Conservation (phyloP, 2,797 vertebrate genomes). For the Chelmon rostratus region DNA sequence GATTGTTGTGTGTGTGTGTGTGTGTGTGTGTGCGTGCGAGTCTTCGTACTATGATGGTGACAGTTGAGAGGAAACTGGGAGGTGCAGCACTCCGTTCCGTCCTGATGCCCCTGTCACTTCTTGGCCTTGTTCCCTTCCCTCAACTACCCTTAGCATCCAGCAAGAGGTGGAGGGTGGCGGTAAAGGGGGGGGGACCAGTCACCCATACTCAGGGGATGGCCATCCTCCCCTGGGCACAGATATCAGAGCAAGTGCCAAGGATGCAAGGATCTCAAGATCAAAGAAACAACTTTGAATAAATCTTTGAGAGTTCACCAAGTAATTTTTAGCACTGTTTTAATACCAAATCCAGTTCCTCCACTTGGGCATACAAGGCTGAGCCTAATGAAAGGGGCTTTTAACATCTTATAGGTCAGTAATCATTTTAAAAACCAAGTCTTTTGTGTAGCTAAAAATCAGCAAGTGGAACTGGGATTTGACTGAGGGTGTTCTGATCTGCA, state of each 20-base stretch:
- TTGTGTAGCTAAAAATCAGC: neutral
- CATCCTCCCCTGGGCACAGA: conserved; percentile 59
- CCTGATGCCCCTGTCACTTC: conserved; percentile 85
- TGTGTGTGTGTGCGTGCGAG: conserved; percentile 32
- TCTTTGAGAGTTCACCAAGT: conserved; percentile 42
- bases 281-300: conserved; percentile 62
- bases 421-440: neutral
- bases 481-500: neutral
- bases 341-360: neutral
- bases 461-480: neutral
- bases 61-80: conserved; percentile 75
- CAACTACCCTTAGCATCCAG: conserved; percentile 67
- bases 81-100: conserved; percentile 76
- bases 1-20: conserved; percentile 37
- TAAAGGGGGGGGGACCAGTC: conserved; percentile 40
- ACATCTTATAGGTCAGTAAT: neutral
- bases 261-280: conserved; percentile 61
- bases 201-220: conserved; percentile 62
- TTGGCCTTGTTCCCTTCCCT: conserved; percentile 83
- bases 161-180: conserved; percentile 42
- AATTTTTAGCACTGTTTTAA: conserved; percentile 6
- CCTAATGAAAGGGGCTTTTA: neutral
- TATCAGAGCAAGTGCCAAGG: conserved; percentile 57
- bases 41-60: conserved; percentile 71
- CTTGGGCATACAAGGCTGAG: neutral